Percentiles rank a stretch among this genome's conserved stretches.
These are phyloP conservation scores for Argya squamiceps DNA, from an alignment of 2,797 vertebrate genomes.

Conservation along the genomic window DNA sequence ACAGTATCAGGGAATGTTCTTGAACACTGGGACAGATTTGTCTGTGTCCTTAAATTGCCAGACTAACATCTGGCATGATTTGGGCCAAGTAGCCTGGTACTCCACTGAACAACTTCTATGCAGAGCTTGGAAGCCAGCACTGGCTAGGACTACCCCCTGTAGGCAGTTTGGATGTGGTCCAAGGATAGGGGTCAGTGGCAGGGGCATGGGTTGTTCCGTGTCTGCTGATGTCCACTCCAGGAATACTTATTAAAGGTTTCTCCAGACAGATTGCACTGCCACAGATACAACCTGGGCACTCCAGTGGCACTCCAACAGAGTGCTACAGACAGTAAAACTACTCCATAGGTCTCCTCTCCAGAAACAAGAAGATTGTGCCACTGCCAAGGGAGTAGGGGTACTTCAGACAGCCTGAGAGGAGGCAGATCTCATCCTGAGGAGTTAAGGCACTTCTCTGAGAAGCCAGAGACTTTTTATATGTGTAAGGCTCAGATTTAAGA, in stretches of 20 bases:
- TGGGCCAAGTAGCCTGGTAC: neutral
- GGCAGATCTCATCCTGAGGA: neutral
- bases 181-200: neutral
- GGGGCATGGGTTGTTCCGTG: fast-evolving
- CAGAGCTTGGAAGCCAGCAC: neutral
- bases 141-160: neutral
- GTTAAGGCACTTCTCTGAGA: neutral
- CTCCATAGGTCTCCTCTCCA: neutral
- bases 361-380: neutral
- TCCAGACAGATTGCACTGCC: neutral
- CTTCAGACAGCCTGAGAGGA: neutral
- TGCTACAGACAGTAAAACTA: neutral
- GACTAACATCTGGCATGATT: neutral
- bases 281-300: neutral
- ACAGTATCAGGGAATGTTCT: neutral
- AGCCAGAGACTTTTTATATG: neutral
- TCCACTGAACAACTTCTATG: neutral
- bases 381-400: neutral
- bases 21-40: neutral
- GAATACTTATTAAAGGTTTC: too few species aligned
- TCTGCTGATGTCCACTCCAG: neutral
- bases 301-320: neutral
- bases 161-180: neutral
- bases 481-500: neutral
- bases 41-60: neutral